Conservation (phyloP, 2,797 vertebrate species). For the Typhlichthys eigenmanni region DNA sequence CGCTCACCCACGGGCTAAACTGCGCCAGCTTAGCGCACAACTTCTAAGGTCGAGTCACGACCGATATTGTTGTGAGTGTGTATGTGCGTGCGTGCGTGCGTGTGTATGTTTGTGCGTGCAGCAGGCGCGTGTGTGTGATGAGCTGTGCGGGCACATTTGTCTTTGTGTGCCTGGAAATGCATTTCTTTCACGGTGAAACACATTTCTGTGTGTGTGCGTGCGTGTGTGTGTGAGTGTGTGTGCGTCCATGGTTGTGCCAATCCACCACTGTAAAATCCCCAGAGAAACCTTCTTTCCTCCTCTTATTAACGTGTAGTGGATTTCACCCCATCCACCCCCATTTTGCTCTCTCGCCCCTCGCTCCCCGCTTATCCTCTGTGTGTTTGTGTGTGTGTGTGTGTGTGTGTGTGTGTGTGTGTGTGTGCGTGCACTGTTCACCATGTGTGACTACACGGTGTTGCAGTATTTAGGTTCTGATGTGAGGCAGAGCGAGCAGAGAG, state of each 20-base stretch:
- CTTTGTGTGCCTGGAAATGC: not conserved
- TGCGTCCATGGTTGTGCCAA: slow-evolving; percentile 34
- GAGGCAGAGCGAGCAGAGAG: slow-evolving; percentile 19
- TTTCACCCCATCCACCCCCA: not conserved
- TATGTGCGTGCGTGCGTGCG: no score
- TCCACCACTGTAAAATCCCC: slow-evolving; percentile 37
- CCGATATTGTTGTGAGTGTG: not conserved
- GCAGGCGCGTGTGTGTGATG: no score
- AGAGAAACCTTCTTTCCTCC: slow-evolving; percentile 38
- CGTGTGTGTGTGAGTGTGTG: slow-evolving; percentile 14
- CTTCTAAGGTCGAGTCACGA: no score
- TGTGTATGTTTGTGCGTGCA: no score
- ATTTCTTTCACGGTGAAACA: slow-evolving; percentile 16
- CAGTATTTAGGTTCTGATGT: slow-evolving; percentile 27
- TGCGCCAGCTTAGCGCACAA: no score
- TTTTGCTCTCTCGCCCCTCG: slow-evolving; percentile 27
- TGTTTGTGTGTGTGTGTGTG: no score
- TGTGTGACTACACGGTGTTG: slow-evolving; percentile 18
- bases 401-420: no score
- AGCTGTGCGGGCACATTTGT: no score
- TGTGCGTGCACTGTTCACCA: no score
- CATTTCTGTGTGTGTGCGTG: slow-evolving; percentile 12
- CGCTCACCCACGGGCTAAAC: not conserved
- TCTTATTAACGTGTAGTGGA: slow-evolving; percentile 21
- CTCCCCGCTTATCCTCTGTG: not conserved